Base-by-base conservation (phyloP, 2,888 invertebrate genomes). In the Nemurella pictetii region DNA sequence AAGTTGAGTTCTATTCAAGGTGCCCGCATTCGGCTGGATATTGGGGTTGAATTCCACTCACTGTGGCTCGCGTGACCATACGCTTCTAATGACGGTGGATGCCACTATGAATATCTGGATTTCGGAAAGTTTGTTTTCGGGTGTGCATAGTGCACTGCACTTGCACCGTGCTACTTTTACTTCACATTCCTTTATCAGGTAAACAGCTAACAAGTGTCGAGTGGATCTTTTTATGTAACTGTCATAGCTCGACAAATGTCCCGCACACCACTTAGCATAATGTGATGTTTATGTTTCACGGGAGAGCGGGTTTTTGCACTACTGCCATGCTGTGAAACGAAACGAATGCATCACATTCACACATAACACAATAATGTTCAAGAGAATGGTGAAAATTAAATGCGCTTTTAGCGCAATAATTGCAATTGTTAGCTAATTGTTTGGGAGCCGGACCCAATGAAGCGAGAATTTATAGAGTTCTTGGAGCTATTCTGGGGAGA, bases 71-170 rank as follows among this genome's bases (percentile, higher is more conserved):
- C 55, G 55, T 12, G 55, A 55, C 55, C 1, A 20, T 3, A 12
- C 55, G 1, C 12, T 55, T 12, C 1, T 7, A 55, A 7, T 7
- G 35, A 7, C 12, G 35, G 5, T 35, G 12, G 35, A 35, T 35
- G 35, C 12, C 55, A 7, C 55, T 20, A 20, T 20, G 55, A 55
- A 55, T 55, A 5, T 55, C 55, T 55, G 15, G 12, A 55, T 12
- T 7, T 7, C 2, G 20, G 3, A 12, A 55, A 20, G 55, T 12
- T 55, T 20, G 55, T 20, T 77, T 78, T 82, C 20, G 55, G 20
- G 20, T 55, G 55, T 55, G 55, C 55, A 80, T 78, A 83, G 75
- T 86, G 85, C 82, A 77, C 75, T 20, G 55, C 85, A 85, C 83
- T 86, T 84, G 85, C 55, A 15, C 55, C 55, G 55, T 55, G 55